phyloP scores from a whole-genome alignment of 1,140 invertebrate species.

The Calliopsis andreniformis region DNA sequence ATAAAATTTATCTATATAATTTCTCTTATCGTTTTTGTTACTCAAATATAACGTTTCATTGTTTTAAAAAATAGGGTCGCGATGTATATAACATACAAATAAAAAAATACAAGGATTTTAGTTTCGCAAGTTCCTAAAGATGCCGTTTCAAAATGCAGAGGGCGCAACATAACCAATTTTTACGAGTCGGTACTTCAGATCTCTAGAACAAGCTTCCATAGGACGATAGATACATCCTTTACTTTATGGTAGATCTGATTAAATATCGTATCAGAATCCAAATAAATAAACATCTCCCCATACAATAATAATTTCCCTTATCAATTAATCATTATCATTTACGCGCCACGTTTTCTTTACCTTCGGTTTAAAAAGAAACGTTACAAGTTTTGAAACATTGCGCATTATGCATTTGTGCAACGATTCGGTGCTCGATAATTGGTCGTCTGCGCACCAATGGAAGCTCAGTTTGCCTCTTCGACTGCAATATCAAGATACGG shows the following conservation, averaged over 20 bases:
- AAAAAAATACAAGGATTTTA: background rate
- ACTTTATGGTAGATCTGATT: no score
- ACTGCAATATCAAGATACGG: background rate
- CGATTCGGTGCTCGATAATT: background rate
- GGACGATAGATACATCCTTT: no score
- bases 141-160: no score
- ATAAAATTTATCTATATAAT: no score
- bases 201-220: no score
- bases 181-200: no score
- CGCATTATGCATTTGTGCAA: background rate
- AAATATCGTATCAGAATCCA: background rate
- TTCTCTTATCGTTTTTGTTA: no score
- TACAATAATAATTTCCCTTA: background rate
- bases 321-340: no score
- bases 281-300: background rate
- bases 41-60: no score
- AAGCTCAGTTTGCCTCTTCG: background rate
- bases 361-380: background rate
- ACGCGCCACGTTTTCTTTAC: slow-evolving; percentile 2
- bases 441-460: slow-evolving; percentile 20
- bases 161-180: no score
- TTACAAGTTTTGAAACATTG: background rate
- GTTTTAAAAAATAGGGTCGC: background rate
- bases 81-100: slow-evolving; percentile 12
- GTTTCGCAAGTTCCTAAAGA: no score